Evolutionary conservation across 2,113 vertebrate genomes (phyloP).

Genomic region (Catharus minimus): DNA sequence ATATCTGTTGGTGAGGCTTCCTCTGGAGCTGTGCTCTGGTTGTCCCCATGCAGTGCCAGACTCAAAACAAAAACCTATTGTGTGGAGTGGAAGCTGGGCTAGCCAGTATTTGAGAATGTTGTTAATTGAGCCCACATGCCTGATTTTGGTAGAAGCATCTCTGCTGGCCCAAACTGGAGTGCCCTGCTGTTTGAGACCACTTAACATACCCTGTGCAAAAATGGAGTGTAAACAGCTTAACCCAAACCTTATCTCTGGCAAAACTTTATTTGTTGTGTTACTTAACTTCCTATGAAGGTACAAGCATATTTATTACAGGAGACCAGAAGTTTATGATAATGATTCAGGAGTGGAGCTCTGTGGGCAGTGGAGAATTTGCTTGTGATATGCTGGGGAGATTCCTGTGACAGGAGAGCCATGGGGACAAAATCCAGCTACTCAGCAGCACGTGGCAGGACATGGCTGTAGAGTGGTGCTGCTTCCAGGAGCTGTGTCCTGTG

Average conservation of each 20-base stretch:
- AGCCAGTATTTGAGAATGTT: not conserved
- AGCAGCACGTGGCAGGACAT: not conserved
- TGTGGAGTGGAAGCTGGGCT: not conserved
- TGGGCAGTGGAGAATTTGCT: not conserved
- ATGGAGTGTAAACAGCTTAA: not conserved
- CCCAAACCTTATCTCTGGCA: not conserved
- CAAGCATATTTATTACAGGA: not conserved
- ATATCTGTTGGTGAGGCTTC: not conserved
- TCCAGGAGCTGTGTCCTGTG: not conserved
- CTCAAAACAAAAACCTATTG: constrained; percentile 1
- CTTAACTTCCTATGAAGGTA: not conserved
- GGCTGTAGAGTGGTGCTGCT: not conserved
- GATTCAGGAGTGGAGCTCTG: not conserved
- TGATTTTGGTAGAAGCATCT: not conserved
- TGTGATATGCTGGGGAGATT: not conserved
- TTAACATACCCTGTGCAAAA: not conserved
- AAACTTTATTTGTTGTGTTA: not conserved
- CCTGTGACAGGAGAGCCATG: not conserved
- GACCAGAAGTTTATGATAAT: not conserved
- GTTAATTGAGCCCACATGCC: not conserved
- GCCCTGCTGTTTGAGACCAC: not conserved
- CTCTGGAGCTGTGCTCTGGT: not conserved
- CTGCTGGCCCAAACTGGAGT: not conserved
- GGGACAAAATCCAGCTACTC: not conserved
- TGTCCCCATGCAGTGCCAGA: not conserved